These are phyloP conservation scores for Ichneumoninae sp. DNA, from an alignment of 2,888 invertebrate genomes.

Conservation along the genomic window DNA sequence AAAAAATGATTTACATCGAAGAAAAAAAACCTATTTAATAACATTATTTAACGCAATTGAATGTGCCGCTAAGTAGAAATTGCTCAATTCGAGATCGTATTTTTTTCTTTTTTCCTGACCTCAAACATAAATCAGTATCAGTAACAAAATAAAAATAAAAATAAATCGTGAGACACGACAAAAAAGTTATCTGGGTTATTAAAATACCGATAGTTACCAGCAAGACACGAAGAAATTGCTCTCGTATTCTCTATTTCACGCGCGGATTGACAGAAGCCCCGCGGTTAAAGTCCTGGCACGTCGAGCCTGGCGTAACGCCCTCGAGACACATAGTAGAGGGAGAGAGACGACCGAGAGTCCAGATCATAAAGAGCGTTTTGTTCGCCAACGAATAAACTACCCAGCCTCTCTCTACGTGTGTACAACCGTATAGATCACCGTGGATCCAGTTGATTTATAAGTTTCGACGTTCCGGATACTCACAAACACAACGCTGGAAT, in stretches of 20 bases:
- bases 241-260: conserved; percentile 68
- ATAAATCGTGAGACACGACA: background rate
- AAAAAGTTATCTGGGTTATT: conserved; percentile 58
- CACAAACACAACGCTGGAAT: conserved; percentile 44
- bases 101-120: background rate
- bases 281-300: conserved; percentile 65
- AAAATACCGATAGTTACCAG: conserved; percentile 56
- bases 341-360: conserved; percentile 25
- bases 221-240: conserved; percentile 61
- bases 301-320: conserved; percentile 62
- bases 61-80: conserved; percentile 1
- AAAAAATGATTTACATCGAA: conserved; percentile 15
- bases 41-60: conserved; percentile 17
- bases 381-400: conserved; percentile 70
- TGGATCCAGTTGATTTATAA: conserved; percentile 68
- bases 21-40: background rate
- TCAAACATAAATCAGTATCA: conserved; percentile 8
- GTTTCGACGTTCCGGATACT: conserved; percentile 62
- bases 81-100: background rate
- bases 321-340: conserved; percentile 70
- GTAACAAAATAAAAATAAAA: background rate
- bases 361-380: conserved; percentile 74
- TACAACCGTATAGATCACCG: conserved; percentile 61
- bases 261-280: conserved; percentile 69
- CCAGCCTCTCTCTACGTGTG: conserved; percentile 62